A percentile compares a stretch with the other conserved stretches of the same genome.
Conservation (phyloP, 2,888 invertebrate genomes). For the Endomychus coccineus region DNA sequence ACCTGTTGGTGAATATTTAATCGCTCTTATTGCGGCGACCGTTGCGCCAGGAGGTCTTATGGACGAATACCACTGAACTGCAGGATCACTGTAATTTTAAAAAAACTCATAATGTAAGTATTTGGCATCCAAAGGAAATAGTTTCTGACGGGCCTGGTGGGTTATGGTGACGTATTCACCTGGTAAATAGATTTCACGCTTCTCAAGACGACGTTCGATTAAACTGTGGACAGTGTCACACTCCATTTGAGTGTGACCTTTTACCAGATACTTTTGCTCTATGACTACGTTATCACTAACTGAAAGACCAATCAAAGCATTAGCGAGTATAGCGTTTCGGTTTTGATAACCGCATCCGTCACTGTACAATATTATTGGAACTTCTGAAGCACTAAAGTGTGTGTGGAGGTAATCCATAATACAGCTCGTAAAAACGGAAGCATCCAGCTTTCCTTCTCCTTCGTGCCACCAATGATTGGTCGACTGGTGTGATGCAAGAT, state of each 20-base stretch:
- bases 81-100: no score
- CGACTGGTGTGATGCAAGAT: conserved; percentile 13
- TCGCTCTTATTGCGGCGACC: no score
- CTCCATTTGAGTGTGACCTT: conserved; percentile 22
- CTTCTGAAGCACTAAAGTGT: conserved; percentile 6
- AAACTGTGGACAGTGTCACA: conserved; percentile 26
- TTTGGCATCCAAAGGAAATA: no score
- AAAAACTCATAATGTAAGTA: no score
- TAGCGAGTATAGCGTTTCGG: conserved; percentile 22
- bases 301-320: conserved; percentile 25
- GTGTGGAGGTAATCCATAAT: conserved; percentile 16
- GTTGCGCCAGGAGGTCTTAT: no score
- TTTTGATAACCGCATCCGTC: conserved; percentile 7
- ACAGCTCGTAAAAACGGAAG: conserved; percentile 13
- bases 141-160: conserved; percentile 18
- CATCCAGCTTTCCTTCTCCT: conserved; percentile 11
- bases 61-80: no score
- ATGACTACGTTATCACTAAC: conserved; percentile 19
- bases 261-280: conserved; percentile 28
- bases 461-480: conserved; percentile 18
- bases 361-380: conserved; percentile 2
- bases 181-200: conserved; percentile 18
- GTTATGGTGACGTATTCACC: conserved; percentile 19
- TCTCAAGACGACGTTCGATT: conserved; percentile 23
- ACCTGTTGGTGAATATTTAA: no score